These are phyloP conservation scores for Keiferia lycopersicella DNA, from an alignment of 2,888 invertebrate species.

Conservation along the genomic window DNA sequence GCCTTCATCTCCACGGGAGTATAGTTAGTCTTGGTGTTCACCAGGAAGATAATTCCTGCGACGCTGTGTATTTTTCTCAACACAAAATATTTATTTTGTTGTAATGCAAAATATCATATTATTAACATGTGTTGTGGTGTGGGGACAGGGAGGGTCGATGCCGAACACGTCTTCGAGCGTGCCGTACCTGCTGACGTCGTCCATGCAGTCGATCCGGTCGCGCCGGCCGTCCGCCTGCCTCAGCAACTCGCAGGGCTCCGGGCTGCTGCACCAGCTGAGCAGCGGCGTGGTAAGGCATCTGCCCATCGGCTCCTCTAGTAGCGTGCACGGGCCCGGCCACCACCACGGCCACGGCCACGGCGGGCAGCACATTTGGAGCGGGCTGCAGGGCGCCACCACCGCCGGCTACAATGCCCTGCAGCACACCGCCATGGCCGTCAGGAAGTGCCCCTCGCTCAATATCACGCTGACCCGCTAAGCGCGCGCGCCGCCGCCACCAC, in stretches of 20 bases:
- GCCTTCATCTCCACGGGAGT: too few species aligned
- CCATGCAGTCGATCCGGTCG: conserved; percentile 83
- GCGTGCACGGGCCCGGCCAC: conserved; percentile 52
- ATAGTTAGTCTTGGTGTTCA: too few species aligned
- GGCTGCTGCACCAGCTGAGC: conserved; percentile 93
- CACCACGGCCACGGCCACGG: background rate
- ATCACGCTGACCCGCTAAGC: conserved; percentile 84
- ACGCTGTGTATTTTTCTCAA: too few species aligned
- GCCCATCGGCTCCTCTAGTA: conserved; percentile 83
- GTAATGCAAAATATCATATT: background rate
- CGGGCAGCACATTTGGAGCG: conserved; percentile 66
- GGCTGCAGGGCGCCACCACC: conserved; percentile 74
- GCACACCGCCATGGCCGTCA: conserved; percentile 81
- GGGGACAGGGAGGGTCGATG: conserved; percentile 90
- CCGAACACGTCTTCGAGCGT: conserved; percentile 95
- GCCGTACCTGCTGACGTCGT: conserved; percentile 89
- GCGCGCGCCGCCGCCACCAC: conserved; percentile 31
- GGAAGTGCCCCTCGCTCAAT: conserved; percentile 89
- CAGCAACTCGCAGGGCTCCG: conserved; percentile 87
- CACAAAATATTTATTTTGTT: too few species aligned
- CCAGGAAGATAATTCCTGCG: too few species aligned
- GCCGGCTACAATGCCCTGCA: conserved; percentile 79
- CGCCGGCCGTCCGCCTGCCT: conserved; percentile 86
- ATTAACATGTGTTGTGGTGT: conserved; percentile 17
- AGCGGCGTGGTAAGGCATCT: conserved; percentile 96